Base-by-base conservation (phyloP, 2,113 vertebrate species). In the Malurus melanocephalus region DNA sequence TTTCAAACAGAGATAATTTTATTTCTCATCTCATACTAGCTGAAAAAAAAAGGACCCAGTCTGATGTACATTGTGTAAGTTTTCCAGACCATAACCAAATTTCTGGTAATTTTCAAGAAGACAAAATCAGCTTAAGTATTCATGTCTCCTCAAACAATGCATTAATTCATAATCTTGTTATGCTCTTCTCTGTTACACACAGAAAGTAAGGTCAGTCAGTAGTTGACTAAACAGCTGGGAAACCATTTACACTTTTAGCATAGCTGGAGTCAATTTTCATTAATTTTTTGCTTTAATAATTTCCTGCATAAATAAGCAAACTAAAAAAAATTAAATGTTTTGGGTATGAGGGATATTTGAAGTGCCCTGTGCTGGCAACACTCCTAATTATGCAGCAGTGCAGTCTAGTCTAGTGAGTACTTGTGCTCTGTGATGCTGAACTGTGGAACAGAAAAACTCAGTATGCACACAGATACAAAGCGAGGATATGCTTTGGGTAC, bases 301-400 rank as follows among this genome's bases (percentile, higher is more conserved):
- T 84, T 92, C 30, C 55, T 89, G 61, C 49, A 55, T 85, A 91
- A 90, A 88, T 79, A 92, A 89, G 40, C 55, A 88, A 76, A 79
- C 40, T 40, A 95, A 95, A 82, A 95, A 95, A 73, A 95, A 94
- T 80, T 35, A 86, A 80, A 84, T 73, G 35, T 30, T 77, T 35
- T 59, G 71, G 7, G 8, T 92, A 33, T 6, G 1, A 81, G 26
- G 13, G 18, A 55, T 77, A 64, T 77, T 90, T 78, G 55, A 90
- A 71, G 46, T 76, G 10, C 52, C 18, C 8, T 43, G 43, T 69
- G 40, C 35, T 62, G 38, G 32, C 48, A 89, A 61, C 45, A 32
- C 43, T 48, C 26, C 42, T 75, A 84, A 90, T 65, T 72, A 69
- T 45, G 33, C 57, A 73, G 33, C 38, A 45, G 12, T 60, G 35